phyloP scores from a whole-genome alignment of 2,797 vertebrate species.

The Buceros bicornis region DNA sequence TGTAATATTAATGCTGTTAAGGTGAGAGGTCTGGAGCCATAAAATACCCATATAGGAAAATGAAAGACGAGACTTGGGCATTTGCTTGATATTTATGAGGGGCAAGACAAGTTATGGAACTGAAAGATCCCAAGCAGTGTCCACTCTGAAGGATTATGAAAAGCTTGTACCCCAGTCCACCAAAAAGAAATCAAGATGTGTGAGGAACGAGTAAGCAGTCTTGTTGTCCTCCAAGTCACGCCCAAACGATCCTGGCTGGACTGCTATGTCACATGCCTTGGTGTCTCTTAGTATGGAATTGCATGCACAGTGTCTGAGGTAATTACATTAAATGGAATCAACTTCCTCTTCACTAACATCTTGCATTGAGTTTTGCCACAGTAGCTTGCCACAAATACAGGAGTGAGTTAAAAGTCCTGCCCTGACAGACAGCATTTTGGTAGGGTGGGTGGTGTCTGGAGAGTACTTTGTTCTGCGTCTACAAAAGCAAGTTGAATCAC shows the following conservation, averaged over 20 bases:
- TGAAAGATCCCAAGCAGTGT: background rate
- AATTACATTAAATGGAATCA: background rate
- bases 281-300: background rate
- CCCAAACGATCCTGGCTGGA: background rate
- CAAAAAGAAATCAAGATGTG: background rate
- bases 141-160: background rate
- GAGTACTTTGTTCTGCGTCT: background rate
- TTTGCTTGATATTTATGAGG: background rate
- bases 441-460: background rate
- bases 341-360: background rate
- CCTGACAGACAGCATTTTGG: background rate
- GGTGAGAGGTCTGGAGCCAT: background rate
- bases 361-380: background rate
- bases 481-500: background rate
- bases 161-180: background rate
- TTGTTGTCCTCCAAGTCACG: rapidly evolving
- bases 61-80: rapidly evolving
- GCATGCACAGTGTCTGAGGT: background rate
- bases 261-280: background rate
- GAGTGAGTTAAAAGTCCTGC: background rate
- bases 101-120: background rate
- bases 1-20: background rate
- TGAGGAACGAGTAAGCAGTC: background rate
- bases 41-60: background rate
- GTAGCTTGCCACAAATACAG: background rate